These are phyloP conservation scores for Trichogramma evanescens DNA, from an alignment of 2,888 invertebrate species.

Conservation along the genomic window DNA sequence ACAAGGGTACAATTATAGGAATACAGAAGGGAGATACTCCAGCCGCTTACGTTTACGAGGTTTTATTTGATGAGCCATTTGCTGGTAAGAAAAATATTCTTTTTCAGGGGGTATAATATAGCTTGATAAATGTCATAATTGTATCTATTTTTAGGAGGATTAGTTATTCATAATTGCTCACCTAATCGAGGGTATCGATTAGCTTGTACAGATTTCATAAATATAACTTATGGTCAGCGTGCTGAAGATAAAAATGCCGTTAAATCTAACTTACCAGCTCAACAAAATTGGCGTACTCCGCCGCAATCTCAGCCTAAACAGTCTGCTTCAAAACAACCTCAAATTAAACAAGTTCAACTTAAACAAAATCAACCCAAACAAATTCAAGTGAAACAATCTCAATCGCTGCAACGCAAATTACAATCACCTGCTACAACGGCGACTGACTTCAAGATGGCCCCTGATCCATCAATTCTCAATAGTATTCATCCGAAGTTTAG, in stretches of 20 bases:
- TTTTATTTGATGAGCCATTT: conserved; percentile 75
- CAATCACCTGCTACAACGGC: conserved; percentile 4
- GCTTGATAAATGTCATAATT: neutral
- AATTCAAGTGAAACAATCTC: neutral
- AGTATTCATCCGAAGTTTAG: conserved; percentile 8
- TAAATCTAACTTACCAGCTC: neutral
- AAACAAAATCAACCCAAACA: neutral
- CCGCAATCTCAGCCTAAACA: neutral
- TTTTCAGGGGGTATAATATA: neutral
- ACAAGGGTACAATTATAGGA: conserved; percentile 78
- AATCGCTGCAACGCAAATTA: neutral
- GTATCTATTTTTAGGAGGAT: conserved; percentile 50
- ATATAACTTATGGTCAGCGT: conserved; percentile 54
- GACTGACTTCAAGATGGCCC: neutral
- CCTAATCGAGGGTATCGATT: conserved; percentile 52
- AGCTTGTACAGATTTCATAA: conserved; percentile 53
- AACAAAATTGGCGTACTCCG: conserved; percentile 1
- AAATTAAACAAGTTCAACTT: conserved; percentile 5
- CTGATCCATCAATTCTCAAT: conserved; percentile 14
- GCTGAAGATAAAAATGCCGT: conserved; percentile 27
- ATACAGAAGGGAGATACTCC: conserved; percentile 53
- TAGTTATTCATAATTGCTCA: conserved; percentile 49
- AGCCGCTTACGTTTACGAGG: conserved; percentile 62
- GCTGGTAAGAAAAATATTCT: conserved; percentile 32
- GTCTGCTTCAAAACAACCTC: conserved; percentile 5